These are phyloP conservation scores for Tinea trinotella DNA, from an alignment of 2,888 invertebrate species.

Conservation along the genomic window DNA sequence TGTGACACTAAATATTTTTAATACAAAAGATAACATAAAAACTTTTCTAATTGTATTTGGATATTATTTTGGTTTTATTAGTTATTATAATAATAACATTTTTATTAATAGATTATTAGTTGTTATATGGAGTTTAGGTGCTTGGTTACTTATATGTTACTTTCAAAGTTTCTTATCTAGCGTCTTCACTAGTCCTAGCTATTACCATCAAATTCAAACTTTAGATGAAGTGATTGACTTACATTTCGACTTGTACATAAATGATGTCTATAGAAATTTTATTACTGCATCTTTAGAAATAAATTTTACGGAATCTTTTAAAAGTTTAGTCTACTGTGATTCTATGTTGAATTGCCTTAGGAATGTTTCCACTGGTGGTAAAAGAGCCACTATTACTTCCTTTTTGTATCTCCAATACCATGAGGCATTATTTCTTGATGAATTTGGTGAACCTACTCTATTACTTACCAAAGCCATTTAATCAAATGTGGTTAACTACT, in stretches of 20 bases:
- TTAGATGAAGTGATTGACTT: constrained; percentile 2
- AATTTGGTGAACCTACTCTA: constrained; percentile 7
- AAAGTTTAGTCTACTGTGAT: neutral
- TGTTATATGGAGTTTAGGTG: neutral
- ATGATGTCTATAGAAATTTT: neutral
- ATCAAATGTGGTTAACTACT: constrained; percentile 13
- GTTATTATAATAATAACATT: neutral
- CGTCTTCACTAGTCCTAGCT: constrained; percentile 5
- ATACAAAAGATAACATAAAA: neutral
- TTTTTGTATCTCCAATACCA: neutral
- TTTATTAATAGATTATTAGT: neutral
- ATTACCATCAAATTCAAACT: constrained; percentile 18
- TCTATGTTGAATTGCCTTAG: constrained; percentile 3
- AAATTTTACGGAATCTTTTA: constrained; percentile 5
- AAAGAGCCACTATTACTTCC: constrained; percentile 14
- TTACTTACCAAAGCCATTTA: constrained; percentile 10
- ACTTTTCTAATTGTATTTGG: constrained; percentile 10
- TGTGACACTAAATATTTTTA: constrained; percentile 6
- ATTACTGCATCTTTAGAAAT: neutral
- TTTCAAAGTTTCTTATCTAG: constrained; percentile 13
- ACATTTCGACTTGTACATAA: constrained; percentile 4
- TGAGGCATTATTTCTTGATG: constrained; percentile 3
- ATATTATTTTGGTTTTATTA: constrained; percentile 6
- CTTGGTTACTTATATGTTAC: constrained; percentile 10
- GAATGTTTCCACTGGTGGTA: constrained; percentile 16